These are phyloP conservation scores for Tricholauxania praeusta DNA, from an alignment of 2,888 invertebrate species.

Conservation along the genomic window DNA sequence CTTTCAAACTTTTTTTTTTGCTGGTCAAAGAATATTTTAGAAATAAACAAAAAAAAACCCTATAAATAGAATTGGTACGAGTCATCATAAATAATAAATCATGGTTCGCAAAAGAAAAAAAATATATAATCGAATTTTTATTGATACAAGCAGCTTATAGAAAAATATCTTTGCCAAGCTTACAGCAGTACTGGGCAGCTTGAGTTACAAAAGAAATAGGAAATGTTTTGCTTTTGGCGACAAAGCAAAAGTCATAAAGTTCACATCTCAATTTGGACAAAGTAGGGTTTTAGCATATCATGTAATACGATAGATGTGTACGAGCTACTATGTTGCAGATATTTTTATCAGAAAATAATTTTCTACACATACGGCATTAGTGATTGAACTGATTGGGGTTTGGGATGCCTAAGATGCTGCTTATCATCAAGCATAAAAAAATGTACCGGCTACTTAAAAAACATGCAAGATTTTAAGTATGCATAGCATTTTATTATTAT, in stretches of 20 bases:
- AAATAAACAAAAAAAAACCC: neutral
- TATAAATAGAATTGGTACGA: neutral
- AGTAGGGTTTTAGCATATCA: neutral
- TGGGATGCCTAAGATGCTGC: no score
- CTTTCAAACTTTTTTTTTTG: neutral
- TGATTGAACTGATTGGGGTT: no score
- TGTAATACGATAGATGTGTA: neutral
- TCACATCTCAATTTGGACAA: conserved; percentile 24
- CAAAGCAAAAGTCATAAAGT: conserved; percentile 3
- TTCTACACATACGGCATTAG: neutral
- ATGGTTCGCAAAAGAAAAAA: conserved; percentile 50
- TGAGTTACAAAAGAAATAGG: neutral
- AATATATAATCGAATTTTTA: conserved; percentile 67
- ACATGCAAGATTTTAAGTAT: no score
- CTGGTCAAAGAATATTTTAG: neutral
- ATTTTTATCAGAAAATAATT: conserved; percentile 14
- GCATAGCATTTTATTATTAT: no score
- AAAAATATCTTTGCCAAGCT: conserved; percentile 15
- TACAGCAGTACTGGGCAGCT: neutral
- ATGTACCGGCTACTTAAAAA: no score
- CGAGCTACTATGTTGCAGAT: conserved; percentile 12
- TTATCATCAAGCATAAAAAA: no score
- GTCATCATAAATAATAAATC: conserved; percentile 55
- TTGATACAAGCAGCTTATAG: conserved; percentile 67
- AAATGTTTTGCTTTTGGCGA: neutral